Evolutionary conservation across 2,797 vertebrate species (phyloP), one percentile per base, ranked within the genome.

Genomic region (Oreochromis mossambicus): DNA sequence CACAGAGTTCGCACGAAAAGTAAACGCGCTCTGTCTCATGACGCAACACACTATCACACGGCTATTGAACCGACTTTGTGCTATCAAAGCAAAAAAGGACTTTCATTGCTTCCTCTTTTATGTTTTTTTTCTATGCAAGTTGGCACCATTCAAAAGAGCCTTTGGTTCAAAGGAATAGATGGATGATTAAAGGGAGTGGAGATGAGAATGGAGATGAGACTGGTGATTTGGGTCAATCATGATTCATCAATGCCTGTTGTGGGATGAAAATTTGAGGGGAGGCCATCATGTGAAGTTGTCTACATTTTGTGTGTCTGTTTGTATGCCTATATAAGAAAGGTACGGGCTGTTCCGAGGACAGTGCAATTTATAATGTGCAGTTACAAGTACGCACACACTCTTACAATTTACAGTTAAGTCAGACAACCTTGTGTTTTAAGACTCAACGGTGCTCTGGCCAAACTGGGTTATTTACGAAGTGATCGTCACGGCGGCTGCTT

Each of bases 111-210:
- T 86, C 87, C 87, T 83, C 15, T 84, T 19, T 73, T 73, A 8
- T 6, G 6, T 81, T 86, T 87, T 78, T 0, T 11, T 0, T 2
- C 3, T 73, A 10, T 75, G 46, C 78, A 36, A 3, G 73, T 75
- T 73, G 81, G 77, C 86, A 19, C 68, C 36, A 52, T 88, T 91
- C 43, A 80, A 85, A 48, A 73, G 48, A 6, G 41, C 41, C 73
- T 89, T 88, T 89, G 85, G 78, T 91, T 81, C 81, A 91, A 86
- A 86, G 81, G 83, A 80, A 61, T 50, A 19, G 81, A 83, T 54
- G 81, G 78, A 63, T 92, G 93, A 93, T 95, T 80, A 90, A 92
- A 92, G 84, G 54, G 78, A 38, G 54, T 29, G 63, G 24, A 85
- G 68, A 87, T 88, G 80, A 93, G 80, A 85, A 43, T 41, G 61